phyloP scores from a whole-genome alignment of 2,113 vertebrate genomes.

The Cavia porcellus region DNA sequence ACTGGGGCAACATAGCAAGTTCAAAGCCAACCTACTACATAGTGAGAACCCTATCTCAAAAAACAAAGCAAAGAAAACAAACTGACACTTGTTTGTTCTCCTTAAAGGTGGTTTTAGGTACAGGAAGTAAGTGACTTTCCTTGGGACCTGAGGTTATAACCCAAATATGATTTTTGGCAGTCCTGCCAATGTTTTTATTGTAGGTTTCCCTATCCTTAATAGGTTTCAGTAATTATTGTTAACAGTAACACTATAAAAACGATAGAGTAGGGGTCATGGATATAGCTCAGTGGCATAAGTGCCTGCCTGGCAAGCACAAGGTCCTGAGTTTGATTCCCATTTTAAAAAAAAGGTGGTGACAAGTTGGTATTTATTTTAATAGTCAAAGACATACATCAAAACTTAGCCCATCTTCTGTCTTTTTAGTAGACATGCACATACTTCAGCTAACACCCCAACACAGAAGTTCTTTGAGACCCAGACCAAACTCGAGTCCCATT shows the following conservation, averaged over 20 bases:
- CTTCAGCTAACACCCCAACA: background rate
- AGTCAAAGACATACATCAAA: background rate
- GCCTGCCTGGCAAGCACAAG: no score
- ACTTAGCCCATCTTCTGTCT: background rate
- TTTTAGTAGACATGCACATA: background rate
- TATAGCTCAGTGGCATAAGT: no score
- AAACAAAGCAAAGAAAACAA: background rate
- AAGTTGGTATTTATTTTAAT: background rate
- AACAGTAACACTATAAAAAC: background rate
- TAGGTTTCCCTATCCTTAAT: constrained; percentile 17
- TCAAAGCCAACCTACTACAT: background rate
- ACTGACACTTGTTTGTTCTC: background rate
- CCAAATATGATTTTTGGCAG: background rate
- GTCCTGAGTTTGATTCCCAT: no score
- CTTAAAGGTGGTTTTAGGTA: background rate
- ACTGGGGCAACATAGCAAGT: background rate
- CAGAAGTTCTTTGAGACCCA: background rate
- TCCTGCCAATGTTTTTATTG: background rate
- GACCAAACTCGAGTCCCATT: background rate
- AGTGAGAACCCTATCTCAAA: background rate
- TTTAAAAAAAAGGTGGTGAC: background rate
- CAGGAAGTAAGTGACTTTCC: background rate
- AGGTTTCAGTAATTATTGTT: background rate
- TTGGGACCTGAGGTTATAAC: background rate
- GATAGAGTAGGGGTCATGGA: background rate